Conservation (phyloP, 2,113 vertebrate genomes). For the Tragelaphus strepsiceros region DNA sequence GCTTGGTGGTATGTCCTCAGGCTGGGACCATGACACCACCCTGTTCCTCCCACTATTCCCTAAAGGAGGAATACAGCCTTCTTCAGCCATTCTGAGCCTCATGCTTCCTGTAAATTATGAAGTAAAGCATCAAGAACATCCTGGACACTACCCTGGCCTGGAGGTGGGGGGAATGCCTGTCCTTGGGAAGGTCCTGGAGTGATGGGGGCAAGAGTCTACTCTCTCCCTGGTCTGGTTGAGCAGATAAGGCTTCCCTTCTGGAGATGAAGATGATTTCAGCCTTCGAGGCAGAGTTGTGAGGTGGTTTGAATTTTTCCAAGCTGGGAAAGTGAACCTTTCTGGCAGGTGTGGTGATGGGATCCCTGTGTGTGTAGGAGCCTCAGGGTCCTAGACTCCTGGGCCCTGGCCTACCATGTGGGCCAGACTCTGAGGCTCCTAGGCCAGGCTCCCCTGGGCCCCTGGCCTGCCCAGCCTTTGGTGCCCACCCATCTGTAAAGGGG, state of each 20-base stretch:
- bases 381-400: background rate
- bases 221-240: background rate
- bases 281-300: background rate
- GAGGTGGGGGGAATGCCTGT: background rate
- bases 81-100: background rate
- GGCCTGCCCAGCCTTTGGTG: background rate
- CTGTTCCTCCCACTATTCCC: fast-evolving
- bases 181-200: background rate
- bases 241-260: background rate
- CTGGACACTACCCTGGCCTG: background rate
- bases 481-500: background rate
- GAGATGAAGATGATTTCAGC: background rate
- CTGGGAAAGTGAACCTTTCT: background rate
- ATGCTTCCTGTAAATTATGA: background rate
- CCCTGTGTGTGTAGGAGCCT: background rate
- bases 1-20: background rate
- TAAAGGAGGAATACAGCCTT: background rate
- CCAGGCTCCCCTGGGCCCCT: background rate
- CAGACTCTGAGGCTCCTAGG: background rate
- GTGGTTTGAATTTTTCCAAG: background rate
- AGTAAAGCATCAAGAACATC: background rate
- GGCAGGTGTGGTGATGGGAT: background rate
- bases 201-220: background rate
- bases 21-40: background rate
- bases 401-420: background rate